These are phyloP conservation scores for Troilus luridus DNA, from an alignment of 2,888 invertebrate species.

Conservation along the genomic window DNA sequence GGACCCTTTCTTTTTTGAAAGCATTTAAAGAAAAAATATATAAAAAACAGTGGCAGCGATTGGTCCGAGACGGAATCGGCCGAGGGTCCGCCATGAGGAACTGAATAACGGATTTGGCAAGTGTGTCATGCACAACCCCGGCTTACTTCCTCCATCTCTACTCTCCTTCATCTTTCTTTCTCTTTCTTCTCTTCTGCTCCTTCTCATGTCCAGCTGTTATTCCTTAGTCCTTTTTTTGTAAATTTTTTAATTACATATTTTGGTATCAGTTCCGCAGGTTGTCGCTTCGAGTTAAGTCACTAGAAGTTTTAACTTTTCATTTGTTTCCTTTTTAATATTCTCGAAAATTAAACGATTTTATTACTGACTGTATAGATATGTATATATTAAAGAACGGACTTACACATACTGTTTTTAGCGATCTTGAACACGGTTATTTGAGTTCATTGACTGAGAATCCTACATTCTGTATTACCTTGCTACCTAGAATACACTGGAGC, in stretches of 20 bases:
- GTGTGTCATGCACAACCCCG: constrained; percentile 41
- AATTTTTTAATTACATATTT: not conserved
- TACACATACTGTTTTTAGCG: too few relatives aligned
- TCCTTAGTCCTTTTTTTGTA: not conserved
- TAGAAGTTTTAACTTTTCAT: too few relatives aligned
- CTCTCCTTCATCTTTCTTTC: not conserved
- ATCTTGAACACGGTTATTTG: too few relatives aligned
- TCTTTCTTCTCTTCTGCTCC: not conserved
- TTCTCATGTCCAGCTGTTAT: not conserved
- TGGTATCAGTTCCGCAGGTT: too few relatives aligned
- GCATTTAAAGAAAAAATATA: not conserved
- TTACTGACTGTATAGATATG: too few relatives aligned
- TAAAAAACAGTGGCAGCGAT: not conserved
- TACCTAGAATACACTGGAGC: too few relatives aligned
- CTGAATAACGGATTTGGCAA: constrained; percentile 39
- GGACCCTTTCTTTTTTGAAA: not conserved
- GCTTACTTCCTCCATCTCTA: not conserved
- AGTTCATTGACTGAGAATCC: too few relatives aligned
- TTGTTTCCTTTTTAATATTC: too few relatives aligned
- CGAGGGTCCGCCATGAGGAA: not conserved
- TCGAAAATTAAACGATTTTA: too few relatives aligned
- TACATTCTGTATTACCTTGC: too few relatives aligned
- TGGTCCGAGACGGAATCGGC: not conserved
- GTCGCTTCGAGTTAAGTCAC: too few relatives aligned
- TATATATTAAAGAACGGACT: too few relatives aligned